Conservation (phyloP, 2,113 vertebrate species). For the Heterocephalus glaber region DNA sequence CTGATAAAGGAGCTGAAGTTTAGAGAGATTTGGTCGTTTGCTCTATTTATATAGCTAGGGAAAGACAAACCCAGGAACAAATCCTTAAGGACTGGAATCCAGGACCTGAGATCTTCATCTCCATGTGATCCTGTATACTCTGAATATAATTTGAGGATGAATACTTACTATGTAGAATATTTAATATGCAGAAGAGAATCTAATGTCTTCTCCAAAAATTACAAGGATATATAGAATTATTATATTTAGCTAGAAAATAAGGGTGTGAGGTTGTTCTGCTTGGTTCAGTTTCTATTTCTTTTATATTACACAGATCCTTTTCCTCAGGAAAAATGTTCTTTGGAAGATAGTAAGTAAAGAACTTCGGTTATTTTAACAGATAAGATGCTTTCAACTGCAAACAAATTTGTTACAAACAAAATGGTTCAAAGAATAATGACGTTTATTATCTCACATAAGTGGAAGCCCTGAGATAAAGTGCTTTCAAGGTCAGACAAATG, state of each 20-base stretch:
- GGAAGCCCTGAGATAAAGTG: background rate
- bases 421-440: constrained; percentile 3
- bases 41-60: background rate
- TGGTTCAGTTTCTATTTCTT: constrained; percentile 23
- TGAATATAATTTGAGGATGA: background rate
- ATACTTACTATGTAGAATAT: background rate
- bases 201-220: background rate
- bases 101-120: background rate
- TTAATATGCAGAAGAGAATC: background rate
- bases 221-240: background rate
- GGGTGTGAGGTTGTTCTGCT: background rate
- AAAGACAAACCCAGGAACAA: background rate
- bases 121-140: background rate
- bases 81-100: background rate
- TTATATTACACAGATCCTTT: background rate
- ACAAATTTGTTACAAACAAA: constrained; percentile 35
- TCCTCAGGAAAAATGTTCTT: constrained; percentile 12
- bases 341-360: constrained; percentile 7
- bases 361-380: background rate
- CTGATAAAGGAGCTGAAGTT: background rate
- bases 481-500: background rate
- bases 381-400: constrained; percentile 16
- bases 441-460: constrained; percentile 19
- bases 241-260: background rate
- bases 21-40: background rate